Evolutionary conservation across 64 coral and sea anemone genomes (phyloP).

Genomic region (Dendrophyllia cribrosa): DNA sequence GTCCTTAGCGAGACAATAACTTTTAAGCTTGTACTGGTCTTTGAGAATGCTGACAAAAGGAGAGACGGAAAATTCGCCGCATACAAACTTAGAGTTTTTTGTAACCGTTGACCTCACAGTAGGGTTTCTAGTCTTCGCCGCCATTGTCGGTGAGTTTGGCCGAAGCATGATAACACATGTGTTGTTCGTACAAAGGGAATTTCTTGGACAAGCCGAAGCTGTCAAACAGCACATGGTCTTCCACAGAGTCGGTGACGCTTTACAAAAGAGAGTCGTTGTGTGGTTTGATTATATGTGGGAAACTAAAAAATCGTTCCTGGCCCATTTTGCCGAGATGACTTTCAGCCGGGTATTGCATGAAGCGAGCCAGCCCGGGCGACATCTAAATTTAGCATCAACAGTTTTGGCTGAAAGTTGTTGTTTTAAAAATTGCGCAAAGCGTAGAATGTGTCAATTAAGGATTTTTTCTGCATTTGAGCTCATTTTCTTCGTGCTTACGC

Average conservation of each 20-base stretch:
- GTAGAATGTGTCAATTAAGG: too few species aligned
- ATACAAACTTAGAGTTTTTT: constrained; percentile 81
- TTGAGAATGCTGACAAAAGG: constrained; percentile 79
- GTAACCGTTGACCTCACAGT: constrained; percentile 70
- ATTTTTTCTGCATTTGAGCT: too few species aligned
- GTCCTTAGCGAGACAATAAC: constrained; percentile 60
- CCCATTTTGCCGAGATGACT: too few species aligned
- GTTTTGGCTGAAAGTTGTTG: too few species aligned
- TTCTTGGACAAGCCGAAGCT: constrained; percentile 65
- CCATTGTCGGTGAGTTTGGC: constrained; percentile 81
- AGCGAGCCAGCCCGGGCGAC: too few species aligned
- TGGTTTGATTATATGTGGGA: constrained; percentile 92
- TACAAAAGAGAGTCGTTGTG: constrained; percentile 76
- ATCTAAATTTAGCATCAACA: too few species aligned
- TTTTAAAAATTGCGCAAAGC: too few species aligned
- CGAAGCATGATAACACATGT: constrained; percentile 75
- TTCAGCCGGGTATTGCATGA: too few species aligned
- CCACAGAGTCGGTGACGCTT: constrained; percentile 51
- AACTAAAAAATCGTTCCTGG: constrained; percentile 54
- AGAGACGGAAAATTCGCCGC: constrained; percentile 79
- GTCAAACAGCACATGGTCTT: constrained; percentile 79
- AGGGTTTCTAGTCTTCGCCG: constrained; percentile 80
- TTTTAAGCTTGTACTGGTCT: constrained; percentile 87
- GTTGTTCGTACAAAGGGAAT: constrained; percentile 62
- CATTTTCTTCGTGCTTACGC: too few species aligned